These are phyloP conservation scores for Tragelaphus strepsiceros DNA, from an alignment of 2,113 vertebrate genomes.

Conservation along the genomic window DNA sequence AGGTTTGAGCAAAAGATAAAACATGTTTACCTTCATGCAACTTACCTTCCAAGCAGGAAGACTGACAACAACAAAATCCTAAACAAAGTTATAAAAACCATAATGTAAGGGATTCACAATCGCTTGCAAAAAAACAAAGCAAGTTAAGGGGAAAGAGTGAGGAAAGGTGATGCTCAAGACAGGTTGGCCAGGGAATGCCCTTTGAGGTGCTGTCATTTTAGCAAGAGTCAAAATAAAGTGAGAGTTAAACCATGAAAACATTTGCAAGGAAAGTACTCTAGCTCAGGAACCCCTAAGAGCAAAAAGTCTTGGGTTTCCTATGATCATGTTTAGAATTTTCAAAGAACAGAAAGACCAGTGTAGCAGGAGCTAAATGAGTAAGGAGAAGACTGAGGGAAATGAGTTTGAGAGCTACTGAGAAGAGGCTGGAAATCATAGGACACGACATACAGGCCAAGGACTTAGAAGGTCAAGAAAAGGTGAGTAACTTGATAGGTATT, in stretches of 20 bases:
- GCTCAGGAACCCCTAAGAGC: background rate
- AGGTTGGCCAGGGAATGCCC: background rate
- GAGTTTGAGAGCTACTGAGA: background rate
- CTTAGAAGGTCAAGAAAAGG: background rate
- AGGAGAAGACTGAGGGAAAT: background rate
- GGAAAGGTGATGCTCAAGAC: background rate
- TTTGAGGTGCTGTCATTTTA: background rate
- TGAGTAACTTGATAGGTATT: background rate
- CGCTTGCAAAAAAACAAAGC: background rate
- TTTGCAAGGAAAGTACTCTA: background rate
- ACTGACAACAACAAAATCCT: background rate
- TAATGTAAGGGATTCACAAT: background rate
- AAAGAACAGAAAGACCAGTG: background rate
- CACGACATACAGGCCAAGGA: background rate
- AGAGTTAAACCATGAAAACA: background rate
- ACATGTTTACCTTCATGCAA: background rate
- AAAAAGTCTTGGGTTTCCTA: background rate
- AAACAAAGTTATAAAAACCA: background rate
- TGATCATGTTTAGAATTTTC: background rate
- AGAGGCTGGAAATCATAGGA: background rate
- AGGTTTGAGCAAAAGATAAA: background rate
- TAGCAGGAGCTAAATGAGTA: background rate
- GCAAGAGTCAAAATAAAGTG: background rate
- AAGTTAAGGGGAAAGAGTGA: background rate
- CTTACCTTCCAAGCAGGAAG: background rate